Percentiles rank a stretch among this genome's conserved stretches.
These are phyloP conservation scores for Tor tambroides DNA, from an alignment of 2,113 vertebrate genomes.

Conservation along the genomic window DNA sequence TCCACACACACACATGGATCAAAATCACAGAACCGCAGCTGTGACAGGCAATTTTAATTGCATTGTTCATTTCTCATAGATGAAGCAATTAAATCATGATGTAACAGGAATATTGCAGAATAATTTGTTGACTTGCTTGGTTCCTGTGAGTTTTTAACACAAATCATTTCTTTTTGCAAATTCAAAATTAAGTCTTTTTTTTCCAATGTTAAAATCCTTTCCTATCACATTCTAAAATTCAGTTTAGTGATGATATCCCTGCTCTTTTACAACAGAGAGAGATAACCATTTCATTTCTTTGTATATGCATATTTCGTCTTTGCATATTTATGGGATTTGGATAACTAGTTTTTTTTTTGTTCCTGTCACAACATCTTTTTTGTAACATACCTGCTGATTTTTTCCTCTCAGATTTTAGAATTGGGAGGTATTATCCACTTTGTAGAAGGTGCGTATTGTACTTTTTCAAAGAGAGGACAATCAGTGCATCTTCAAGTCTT, in stretches of 20 bases:
- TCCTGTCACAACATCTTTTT: neutral
- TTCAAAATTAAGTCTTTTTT: too few species aligned
- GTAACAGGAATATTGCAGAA: neutral
- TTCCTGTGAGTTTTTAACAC: neutral
- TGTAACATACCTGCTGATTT: neutral
- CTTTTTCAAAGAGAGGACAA: neutral
- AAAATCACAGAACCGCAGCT: conserved; percentile 1
- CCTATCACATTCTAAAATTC: neutral
- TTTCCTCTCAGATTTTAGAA: neutral
- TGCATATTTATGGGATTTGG: conserved; percentile 6
- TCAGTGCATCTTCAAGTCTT: neutral
- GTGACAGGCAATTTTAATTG: conserved; percentile 9
- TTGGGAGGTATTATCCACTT: neutral
- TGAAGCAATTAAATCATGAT: neutral
- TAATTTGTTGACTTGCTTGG: neutral
- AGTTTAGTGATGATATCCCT: neutral
- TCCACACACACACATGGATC: neutral
- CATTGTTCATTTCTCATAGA: neutral
- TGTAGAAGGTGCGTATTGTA: neutral
- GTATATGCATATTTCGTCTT: neutral
- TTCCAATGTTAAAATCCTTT: neutral
- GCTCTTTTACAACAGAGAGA: neutral
- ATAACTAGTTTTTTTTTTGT: neutral
- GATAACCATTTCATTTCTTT: neutral
- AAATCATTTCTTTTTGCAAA: neutral